Conservation (phyloP, 1,140 invertebrate genomes). For the Bombus soroeensis region DNA sequence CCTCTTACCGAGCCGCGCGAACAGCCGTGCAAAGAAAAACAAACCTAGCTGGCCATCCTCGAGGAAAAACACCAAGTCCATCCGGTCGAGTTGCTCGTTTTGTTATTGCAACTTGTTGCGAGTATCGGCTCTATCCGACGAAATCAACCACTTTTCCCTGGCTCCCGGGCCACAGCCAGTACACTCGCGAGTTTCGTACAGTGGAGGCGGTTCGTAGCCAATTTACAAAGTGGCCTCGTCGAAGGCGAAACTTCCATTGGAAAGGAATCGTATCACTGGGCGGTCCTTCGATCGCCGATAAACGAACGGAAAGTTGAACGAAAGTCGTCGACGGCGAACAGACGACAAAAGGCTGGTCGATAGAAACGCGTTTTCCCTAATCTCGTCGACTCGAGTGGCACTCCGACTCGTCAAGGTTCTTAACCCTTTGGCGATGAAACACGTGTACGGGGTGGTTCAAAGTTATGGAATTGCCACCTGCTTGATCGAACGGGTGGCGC, state of each 20-base stretch:
- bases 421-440: neutral
- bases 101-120: constrained; percentile 33
- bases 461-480: neutral
- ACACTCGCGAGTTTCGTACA: neutral
- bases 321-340: neutral
- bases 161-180: neutral
- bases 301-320: neutral
- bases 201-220: neutral
- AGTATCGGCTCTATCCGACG: neutral
- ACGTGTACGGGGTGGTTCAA: neutral
- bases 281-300: neutral
- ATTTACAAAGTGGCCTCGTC: constrained; percentile 28
- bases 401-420: neutral
- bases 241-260: neutral
- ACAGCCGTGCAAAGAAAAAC: neutral
- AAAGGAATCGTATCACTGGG: neutral
- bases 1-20: neutral
- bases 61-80: neutral
- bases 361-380: neutral
- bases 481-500: no score
- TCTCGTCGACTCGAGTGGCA: neutral
- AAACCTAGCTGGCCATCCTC: neutral
- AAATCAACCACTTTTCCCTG: neutral
- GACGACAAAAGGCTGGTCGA: neutral
- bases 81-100: neutral